Percentiles rank a stretch among this genome's conserved stretches.
Conservation (phyloP, 1,140 invertebrate genomes). For the Leptinotarsa undecemlineata region DNA sequence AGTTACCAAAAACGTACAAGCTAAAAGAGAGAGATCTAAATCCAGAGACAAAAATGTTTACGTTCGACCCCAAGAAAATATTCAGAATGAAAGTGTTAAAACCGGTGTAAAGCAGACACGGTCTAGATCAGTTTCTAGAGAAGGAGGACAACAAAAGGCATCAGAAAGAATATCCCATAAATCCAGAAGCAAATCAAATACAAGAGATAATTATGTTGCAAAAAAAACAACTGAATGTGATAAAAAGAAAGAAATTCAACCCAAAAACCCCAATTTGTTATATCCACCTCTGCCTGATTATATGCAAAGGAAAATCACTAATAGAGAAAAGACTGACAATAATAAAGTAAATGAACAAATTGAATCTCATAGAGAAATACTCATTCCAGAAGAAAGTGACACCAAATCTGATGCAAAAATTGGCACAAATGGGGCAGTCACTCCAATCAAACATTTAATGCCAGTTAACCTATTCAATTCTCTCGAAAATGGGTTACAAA, state of each 20-base stretch:
- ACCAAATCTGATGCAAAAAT: neutral
- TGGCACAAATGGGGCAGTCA: neutral
- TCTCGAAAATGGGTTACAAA: neutral
- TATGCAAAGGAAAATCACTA: constrained; percentile 8
- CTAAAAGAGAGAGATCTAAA: constrained; percentile 43
- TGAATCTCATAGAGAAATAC: neutral
- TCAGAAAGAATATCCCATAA: neutral
- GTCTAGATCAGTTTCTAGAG: neutral
- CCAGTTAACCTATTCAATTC: neutral
- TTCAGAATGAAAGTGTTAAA: neutral
- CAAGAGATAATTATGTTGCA: neutral
- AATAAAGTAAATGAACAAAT: neutral
- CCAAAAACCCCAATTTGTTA: constrained; percentile 32
- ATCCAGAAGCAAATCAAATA: constrained; percentile 13
- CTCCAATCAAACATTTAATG: neutral
- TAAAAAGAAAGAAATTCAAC: neutral
- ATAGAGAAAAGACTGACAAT: neutral
- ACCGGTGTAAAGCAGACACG: neutral
- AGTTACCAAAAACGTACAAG: constrained; percentile 45
- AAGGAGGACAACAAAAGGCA: neutral
- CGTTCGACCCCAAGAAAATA: constrained; percentile 9
- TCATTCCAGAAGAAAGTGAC: neutral
- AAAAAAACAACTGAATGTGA: constrained; percentile 18
- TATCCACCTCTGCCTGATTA: constrained; percentile 29
- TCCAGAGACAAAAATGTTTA: constrained; percentile 29